phyloP scores from a whole-genome alignment of 1,140 invertebrate species.

The Cyclina sinensis region DNA sequence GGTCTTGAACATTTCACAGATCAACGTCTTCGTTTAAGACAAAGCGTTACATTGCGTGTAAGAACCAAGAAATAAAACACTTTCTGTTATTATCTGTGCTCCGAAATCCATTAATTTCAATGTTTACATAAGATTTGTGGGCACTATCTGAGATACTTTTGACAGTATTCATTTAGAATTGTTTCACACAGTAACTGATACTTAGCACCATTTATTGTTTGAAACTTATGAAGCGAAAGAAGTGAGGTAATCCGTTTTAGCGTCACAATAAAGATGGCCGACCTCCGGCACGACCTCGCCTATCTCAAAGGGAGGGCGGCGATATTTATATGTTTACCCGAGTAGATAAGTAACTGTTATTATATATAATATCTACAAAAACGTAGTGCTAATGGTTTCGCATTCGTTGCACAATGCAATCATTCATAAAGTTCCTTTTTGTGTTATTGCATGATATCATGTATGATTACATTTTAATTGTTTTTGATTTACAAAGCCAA shows the following conservation, averaged over 20 bases:
- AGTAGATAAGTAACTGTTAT: background rate
- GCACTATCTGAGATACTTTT: background rate
- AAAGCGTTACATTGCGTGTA: background rate
- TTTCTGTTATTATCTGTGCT: background rate
- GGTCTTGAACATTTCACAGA: constrained; percentile 1
- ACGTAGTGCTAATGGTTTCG: constrained; percentile 13
- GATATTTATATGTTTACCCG: background rate
- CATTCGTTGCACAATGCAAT: background rate
- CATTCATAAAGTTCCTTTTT: constrained; percentile 5
- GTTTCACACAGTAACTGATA: constrained; percentile 15
- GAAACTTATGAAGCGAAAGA: background rate
- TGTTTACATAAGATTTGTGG: background rate
- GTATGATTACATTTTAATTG: background rate
- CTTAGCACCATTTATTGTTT: background rate
- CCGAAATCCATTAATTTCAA: background rate
- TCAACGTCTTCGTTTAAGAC: background rate
- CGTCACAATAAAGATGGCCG: background rate
- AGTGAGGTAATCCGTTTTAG: background rate
- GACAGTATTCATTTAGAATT: constrained; percentile 11
- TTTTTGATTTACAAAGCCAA: background rate
- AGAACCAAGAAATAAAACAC: background rate
- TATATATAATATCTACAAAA: background rate
- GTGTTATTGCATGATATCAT: background rate
- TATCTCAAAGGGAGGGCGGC: constrained; percentile 5
- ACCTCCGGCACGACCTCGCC: background rate